Evolutionary conservation across 2,888 invertebrate genomes (phyloP), one percentile per base, ranked within the genome.

Genomic region (Penaeus monodon): DNA sequence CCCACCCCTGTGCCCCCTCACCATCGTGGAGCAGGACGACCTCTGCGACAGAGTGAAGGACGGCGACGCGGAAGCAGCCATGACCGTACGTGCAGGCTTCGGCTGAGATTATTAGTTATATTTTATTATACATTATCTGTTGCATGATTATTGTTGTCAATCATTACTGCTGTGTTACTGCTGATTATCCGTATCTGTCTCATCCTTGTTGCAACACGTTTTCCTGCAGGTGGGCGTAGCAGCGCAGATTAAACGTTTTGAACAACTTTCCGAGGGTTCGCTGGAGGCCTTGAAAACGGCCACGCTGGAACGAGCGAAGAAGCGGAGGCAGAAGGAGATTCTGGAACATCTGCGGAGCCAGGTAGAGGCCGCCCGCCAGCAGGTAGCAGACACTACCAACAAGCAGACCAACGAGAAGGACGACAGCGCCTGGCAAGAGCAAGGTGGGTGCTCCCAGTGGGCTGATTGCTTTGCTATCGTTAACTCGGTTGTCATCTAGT

Each of bases 391-490:
- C 17, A 64, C 65, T 6, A 20, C 92, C 22, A 87, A 77, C 68
- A 92, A 94, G 80, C 94, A 95, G 92, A 94, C 70, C 24, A 49
- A 76, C 29, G 88, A 93, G 77, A 94, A 94, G 88, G 94, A 94
- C 79, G 95, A 95, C 91, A 93, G 93, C 84, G 92, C 94, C 49
- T 95, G 95, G 95, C 92, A 93, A 90, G 95, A 95, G 91, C 95
- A 95, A 93, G 95, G 95, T 95, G 91, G 76, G 57, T 57, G 14
- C 57, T 20, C 57, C 57, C 14, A 20, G 14, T 57, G 49, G 49
- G 49, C 12, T 12, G 49, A 2, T 20, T 14, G 12, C 49, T 57
- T 57, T 57, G 17, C 57, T 20, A 17, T 14, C 17, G 14, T 17
- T 12, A 2, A 12, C 2, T 17, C 17, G 17, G 57, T 57, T 1